Percentiles rank a stretch among this genome's conserved stretches.
Evolutionary conservation across 1,140 invertebrate genomes (phyloP).

Genomic region (Pogonus chalceus): DNA sequence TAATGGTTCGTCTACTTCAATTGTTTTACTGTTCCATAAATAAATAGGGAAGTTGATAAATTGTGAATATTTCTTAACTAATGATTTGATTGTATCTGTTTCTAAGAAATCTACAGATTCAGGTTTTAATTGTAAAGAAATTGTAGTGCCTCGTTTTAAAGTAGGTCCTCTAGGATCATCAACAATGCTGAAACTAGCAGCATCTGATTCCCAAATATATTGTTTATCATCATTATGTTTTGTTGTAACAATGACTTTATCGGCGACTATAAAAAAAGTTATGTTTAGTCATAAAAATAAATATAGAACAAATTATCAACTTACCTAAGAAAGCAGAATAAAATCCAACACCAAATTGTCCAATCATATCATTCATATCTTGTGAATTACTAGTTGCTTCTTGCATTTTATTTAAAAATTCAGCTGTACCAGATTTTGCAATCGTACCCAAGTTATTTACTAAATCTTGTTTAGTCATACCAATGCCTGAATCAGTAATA

Average conservation of each 20-base stretch:
- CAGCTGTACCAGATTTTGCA: conserved; percentile 97
- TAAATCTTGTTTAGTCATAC: conserved; percentile 94
- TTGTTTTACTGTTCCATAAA: conserved; percentile 88
- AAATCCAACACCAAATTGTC: conserved; percentile 96
- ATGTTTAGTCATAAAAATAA: not conserved
- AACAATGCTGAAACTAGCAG: conserved; percentile 73
- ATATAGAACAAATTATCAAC: too few species aligned
- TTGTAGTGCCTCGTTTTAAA: conserved; percentile 52
- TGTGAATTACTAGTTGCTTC: conserved; percentile 47
- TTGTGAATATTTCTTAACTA: conserved; percentile 97
- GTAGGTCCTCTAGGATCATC: conserved; percentile 92
- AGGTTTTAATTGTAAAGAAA: conserved; percentile 84
- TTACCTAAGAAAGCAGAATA: conserved; percentile 83
- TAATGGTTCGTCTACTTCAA: conserved; percentile 73
- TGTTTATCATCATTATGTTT: conserved; percentile 95
- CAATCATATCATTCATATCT: conserved; percentile 79
- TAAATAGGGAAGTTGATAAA: conserved; percentile 99
- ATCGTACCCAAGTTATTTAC: conserved; percentile 97
- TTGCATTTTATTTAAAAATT: conserved; percentile 92
- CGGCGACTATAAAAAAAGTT: conserved; percentile 50
- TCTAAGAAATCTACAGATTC: conserved; percentile 95
- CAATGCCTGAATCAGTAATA: conserved; percentile 95
- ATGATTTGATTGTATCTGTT: conserved; percentile 75
- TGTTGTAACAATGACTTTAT: conserved; percentile 82
- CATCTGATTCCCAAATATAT: conserved; percentile 97